These are phyloP conservation scores for Xestoiulus laeticollis DNA, from an alignment of 2,888 invertebrate genomes.

Conservation along the genomic window DNA sequence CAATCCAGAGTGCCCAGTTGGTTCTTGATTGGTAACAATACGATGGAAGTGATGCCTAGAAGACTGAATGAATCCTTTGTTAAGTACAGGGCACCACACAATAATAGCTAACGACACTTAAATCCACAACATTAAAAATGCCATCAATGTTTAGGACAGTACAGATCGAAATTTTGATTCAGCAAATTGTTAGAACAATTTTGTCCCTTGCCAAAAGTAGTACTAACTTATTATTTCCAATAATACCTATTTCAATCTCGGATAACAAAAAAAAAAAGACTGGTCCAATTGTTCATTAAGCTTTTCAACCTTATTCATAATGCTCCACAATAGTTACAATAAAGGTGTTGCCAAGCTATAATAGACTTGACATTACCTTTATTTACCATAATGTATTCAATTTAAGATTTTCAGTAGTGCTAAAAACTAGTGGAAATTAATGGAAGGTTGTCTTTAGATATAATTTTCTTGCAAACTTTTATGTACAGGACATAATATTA, in stretches of 20 bases:
- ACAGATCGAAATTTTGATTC: neutral
- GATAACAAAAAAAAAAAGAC: neutral
- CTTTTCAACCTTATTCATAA: neutral
- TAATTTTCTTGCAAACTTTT: neutral
- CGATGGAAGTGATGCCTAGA: conserved; percentile 53
- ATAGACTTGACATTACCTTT: no score
- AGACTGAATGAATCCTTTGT: conserved; percentile 57
- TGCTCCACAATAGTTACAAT: no score
- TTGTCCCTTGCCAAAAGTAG: neutral
- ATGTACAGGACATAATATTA: neutral
- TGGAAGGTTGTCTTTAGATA: neutral
- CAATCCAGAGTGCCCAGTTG: conserved; percentile 51
- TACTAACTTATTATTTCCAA: neutral
- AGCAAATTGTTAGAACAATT: neutral
- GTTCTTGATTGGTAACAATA: conserved; percentile 49
- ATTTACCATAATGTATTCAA: no score
- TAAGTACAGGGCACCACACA: conserved; percentile 50
- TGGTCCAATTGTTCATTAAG: neutral
- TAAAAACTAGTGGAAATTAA: neutral
- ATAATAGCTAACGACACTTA: conserved; percentile 32
- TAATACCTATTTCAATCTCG: neutral
- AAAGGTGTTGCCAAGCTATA: neutral
- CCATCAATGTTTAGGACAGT: conserved; percentile 39
- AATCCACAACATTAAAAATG: conserved; percentile 45
- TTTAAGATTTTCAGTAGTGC: no score